These are phyloP conservation scores for Lycocerus yunnanus DNA, from an alignment of 2,888 invertebrate genomes.

Conservation along the genomic window DNA sequence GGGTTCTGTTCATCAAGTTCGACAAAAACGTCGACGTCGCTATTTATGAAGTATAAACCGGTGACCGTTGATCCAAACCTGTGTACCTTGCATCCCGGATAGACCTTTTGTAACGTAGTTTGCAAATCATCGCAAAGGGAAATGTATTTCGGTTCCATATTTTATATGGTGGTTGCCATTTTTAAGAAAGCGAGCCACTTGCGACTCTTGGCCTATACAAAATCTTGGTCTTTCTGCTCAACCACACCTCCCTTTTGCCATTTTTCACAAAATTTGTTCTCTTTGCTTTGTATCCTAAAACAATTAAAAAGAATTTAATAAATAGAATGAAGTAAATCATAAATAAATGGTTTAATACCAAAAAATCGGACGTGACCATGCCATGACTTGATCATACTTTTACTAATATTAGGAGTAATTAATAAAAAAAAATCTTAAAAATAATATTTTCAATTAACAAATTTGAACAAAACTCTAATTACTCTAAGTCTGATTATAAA, in stretches of 20 bases:
- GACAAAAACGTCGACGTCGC: constrained; percentile 76
- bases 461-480: too few species aligned
- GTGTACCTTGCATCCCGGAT: constrained; percentile 56
- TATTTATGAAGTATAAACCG: constrained; percentile 69
- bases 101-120: constrained; percentile 49
- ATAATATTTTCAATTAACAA: too few species aligned
- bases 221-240: not conserved
- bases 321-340: not conserved
- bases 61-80: constrained; percentile 78
- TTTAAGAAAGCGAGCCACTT: not conserved
- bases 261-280: too few species aligned
- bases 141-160: constrained; percentile 44
- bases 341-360: too few species aligned
- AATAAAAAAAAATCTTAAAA: too few species aligned
- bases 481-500: too few species aligned
- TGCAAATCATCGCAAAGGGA: constrained; percentile 57
- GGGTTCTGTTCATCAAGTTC: constrained; percentile 47
- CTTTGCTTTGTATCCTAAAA: not conserved
- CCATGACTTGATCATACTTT: too few species aligned
- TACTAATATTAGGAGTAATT: too few species aligned
- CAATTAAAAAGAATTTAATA: not conserved
- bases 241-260: not conserved
- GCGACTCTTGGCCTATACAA: not conserved
- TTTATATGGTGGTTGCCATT: constrained; percentile 47
- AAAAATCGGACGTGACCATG: too few species aligned